Evolutionary conservation across 2,888 invertebrate species (phyloP).

Genomic region (Tenthredo mesomela): DNA sequence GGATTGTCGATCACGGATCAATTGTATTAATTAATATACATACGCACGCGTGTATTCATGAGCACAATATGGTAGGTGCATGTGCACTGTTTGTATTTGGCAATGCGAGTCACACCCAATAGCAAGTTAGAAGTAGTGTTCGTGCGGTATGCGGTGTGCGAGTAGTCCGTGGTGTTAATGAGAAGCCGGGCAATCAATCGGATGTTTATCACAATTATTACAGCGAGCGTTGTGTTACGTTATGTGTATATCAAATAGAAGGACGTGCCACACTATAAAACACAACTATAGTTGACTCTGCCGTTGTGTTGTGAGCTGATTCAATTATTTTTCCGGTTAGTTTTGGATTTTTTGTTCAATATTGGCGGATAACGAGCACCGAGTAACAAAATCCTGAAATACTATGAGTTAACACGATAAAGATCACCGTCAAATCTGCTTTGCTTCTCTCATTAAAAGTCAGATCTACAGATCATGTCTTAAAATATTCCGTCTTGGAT

Average conservation of each 20-base stretch:
- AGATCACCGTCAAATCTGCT: neutral
- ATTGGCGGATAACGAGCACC: neutral
- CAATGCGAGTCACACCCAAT: slow-evolving; percentile 27
- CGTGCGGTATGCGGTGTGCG: neutral
- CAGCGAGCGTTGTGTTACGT: neutral
- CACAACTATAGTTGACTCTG: neutral
- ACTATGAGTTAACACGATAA: neutral
- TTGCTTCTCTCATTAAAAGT: slow-evolving; percentile 5
- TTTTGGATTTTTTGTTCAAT: neutral
- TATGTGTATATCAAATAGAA: slow-evolving; percentile 17
- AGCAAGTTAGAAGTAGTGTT: slow-evolving; percentile 25
- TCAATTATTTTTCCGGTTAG: neutral
- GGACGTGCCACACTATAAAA: neutral
- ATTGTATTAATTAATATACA: slow-evolving; percentile 16
- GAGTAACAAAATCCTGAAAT: neutral
- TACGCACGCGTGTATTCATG: neutral
- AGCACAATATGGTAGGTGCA: neutral
- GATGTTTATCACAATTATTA: slow-evolving; percentile 44
- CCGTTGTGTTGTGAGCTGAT: neutral
- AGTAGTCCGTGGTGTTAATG: slow-evolving; percentile 40
- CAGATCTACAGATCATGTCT: slow-evolving; percentile 22
- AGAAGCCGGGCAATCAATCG: slow-evolving; percentile 42
- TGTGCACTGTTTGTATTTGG: slow-evolving; percentile 7
- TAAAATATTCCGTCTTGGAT: slow-evolving; percentile 39
- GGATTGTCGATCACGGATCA: neutral